These are phyloP conservation scores for Cephonodes hylas DNA, from an alignment of 2,888 invertebrate species.

Conservation along the genomic window DNA sequence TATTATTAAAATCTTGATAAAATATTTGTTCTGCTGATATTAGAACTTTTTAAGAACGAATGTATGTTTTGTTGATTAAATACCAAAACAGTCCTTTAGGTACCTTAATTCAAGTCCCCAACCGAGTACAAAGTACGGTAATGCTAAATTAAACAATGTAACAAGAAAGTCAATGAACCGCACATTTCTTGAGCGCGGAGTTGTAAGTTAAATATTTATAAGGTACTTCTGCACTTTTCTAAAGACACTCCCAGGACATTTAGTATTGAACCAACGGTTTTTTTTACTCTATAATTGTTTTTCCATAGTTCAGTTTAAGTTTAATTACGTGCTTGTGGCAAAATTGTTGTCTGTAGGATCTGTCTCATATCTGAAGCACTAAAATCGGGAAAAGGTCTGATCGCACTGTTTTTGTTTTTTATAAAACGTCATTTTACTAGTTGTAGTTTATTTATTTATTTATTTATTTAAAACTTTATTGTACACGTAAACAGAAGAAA, in stretches of 20 bases:
- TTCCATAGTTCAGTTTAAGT: background rate
- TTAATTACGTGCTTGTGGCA: too few species aligned
- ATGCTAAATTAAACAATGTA: background rate
- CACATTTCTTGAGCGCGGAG: background rate
- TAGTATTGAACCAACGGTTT: background rate
- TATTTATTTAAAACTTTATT: too few species aligned
- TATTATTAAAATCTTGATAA: too few species aligned
- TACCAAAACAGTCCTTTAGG: background rate
- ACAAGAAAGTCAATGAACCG: slow-evolving; percentile 6
- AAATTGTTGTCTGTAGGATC: too few species aligned
- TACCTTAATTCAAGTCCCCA: background rate
- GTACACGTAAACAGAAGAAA: too few species aligned
- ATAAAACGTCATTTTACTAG: too few species aligned
- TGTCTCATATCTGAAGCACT: too few species aligned
- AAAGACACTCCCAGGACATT: background rate
- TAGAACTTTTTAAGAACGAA: background rate
- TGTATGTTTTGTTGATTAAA: background rate
- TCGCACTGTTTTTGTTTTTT: too few species aligned
- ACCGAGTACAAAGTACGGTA: background rate
- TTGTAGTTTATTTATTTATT: too few species aligned
- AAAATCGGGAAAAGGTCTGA: too few species aligned
- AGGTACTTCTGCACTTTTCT: background rate
- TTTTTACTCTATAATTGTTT: background rate
- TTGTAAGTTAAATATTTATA: background rate
- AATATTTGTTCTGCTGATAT: background rate